Evolutionary conservation across 2,888 invertebrate genomes (phyloP).

Genomic region (Actias luna): DNA sequence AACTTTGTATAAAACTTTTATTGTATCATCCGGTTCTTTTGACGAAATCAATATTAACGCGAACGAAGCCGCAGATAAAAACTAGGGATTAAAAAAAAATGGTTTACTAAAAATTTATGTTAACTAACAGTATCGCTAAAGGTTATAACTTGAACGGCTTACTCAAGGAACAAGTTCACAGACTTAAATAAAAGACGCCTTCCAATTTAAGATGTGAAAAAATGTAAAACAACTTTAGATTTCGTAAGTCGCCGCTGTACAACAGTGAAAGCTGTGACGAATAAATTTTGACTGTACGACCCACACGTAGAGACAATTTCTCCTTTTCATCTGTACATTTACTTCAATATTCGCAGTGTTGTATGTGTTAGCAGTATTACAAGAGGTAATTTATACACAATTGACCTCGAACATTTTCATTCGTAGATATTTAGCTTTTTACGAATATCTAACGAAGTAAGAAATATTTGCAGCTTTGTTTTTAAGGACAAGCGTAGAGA

Average conservation of each 20-base stretch:
- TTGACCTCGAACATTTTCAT: background rate
- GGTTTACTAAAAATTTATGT: too few species aligned
- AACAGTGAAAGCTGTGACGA: conserved; percentile 6
- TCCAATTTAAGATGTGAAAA: conserved; percentile 29
- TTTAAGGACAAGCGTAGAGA: too few species aligned
- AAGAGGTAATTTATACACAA: background rate
- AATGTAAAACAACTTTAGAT: conserved; percentile 20
- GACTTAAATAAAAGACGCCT: conserved; percentile 23
- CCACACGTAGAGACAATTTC: background rate
- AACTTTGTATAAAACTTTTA: too few species aligned
- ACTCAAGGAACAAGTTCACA: conserved; percentile 7
- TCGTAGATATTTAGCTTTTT: background rate
- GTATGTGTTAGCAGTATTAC: background rate
- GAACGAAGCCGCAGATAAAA: too few species aligned
- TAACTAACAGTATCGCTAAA: background rate
- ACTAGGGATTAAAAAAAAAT: too few species aligned
- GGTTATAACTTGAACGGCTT: background rate
- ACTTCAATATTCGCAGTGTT: background rate
- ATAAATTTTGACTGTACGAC: background rate
- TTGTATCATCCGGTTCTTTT: too few species aligned
- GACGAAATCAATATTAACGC: too few species aligned
- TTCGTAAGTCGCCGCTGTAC: background rate
- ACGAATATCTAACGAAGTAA: background rate
- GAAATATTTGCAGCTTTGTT: background rate
- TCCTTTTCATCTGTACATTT: background rate